Evolutionary conservation across 2,888 invertebrate genomes (phyloP).

Genomic region (Drosophila ustulata): DNA sequence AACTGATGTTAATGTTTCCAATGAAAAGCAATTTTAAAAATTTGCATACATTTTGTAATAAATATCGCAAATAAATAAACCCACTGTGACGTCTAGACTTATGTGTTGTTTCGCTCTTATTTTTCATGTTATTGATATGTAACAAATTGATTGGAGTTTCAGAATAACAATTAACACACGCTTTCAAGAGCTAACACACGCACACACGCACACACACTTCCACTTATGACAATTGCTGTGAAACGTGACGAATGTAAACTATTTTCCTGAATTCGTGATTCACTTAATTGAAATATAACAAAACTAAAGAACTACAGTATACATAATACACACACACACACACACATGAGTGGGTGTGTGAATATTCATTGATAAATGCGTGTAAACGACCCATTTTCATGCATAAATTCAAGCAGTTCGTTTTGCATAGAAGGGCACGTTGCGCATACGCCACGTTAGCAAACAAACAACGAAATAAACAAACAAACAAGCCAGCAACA

Average conservation of each 20-base stretch:
- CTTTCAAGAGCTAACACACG: background rate
- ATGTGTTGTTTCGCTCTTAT: background rate
- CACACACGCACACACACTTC: background rate
- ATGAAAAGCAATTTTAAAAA: background rate
- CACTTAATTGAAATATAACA: slow-evolving; percentile 62
- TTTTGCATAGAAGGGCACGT: slow-evolving; percentile 60
- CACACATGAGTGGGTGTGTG: background rate
- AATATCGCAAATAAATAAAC: background rate
- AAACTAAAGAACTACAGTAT: slow-evolving; percentile 30
- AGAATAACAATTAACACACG: slow-evolving; percentile 40
- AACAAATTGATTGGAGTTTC: slow-evolving; percentile 28
- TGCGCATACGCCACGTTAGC: slow-evolving; percentile 71
- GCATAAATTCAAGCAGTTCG: slow-evolving; percentile 57
- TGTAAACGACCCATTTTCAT: slow-evolving; percentile 63
- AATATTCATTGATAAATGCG: slow-evolving; percentile 63
- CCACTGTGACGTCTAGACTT: background rate
- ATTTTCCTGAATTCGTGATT: slow-evolving; percentile 39
- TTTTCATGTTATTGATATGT: slow-evolving; percentile 7
- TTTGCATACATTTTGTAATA: background rate
- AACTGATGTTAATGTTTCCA: background rate
- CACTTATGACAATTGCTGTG: slow-evolving; percentile 14
- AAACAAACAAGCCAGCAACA: slow-evolving; percentile 48
- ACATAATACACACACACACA: background rate
- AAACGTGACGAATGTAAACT: slow-evolving; percentile 52
- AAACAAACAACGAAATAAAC: slow-evolving; percentile 63